These are phyloP conservation scores for Crematogaster levior DNA, from an alignment of 2,888 invertebrate species.

Conservation along the genomic window DNA sequence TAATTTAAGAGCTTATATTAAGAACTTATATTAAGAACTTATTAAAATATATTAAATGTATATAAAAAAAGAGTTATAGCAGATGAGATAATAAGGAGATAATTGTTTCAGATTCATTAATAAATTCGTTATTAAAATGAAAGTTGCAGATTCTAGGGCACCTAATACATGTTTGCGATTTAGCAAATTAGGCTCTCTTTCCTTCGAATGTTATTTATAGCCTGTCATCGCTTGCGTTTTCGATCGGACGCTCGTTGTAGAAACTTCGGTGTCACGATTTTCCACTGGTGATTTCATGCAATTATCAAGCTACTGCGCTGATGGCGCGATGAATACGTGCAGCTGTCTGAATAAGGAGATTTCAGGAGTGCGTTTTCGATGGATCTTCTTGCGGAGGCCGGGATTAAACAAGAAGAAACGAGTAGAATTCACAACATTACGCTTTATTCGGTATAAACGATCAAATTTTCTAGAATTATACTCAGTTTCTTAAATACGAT, in stretches of 20 bases:
- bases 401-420: constrained; percentile 52
- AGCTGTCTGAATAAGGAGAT: constrained; percentile 67
- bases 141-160: constrained; percentile 8
- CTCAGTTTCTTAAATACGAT: neutral
- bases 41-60: neutral
- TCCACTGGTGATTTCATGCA: neutral
- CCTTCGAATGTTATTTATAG: constrained; percentile 12
- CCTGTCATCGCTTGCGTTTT: neutral
- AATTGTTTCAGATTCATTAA: neutral
- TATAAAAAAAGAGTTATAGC: neutral
- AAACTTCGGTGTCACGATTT: neutral
- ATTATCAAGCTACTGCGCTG: constrained; percentile 19
- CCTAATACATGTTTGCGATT: neutral
- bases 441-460: constrained; percentile 67
- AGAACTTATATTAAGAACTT: too few relatives aligned
- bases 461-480: constrained; percentile 23
- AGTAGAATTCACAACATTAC: constrained; percentile 59
- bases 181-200: constrained; percentile 4
- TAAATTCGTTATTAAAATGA: neutral
- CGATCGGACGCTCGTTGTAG: constrained; percentile 13
- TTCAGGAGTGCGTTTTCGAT: constrained; percentile 55
- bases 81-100: neutral
- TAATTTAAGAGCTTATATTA: neutral
- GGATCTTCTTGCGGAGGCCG: constrained; percentile 51
- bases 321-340: constrained; percentile 60